Conservation (phyloP, 2,888 invertebrate species). For the Cosmorhoe ocellata region DNA sequence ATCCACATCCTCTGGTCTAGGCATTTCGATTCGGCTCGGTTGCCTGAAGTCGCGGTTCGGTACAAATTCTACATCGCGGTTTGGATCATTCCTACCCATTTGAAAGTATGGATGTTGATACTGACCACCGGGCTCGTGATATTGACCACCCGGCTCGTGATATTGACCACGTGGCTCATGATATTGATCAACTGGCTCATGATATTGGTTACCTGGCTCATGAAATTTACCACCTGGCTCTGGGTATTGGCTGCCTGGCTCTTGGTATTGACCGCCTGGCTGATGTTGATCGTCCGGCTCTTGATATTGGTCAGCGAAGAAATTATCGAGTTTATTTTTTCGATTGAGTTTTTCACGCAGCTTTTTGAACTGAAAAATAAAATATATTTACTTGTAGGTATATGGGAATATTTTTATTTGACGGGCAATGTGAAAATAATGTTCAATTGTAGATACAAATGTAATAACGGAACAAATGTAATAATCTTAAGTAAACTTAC, state of each 20-base stretch:
- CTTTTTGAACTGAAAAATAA: constrained; percentile 42
- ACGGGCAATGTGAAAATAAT: too few relatives aligned
- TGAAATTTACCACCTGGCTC: constrained; percentile 32
- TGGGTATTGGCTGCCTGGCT: constrained; percentile 30
- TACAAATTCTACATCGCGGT: background rate
- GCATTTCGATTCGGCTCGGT: constrained; percentile 5
- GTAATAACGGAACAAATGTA: too few relatives aligned
- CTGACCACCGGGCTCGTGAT: constrained; percentile 30
- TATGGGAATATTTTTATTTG: too few relatives aligned
- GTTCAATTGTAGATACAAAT: too few relatives aligned
- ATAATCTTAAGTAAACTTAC: too few relatives aligned
- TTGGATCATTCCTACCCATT: constrained; percentile 20
- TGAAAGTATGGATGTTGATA: constrained; percentile 32
- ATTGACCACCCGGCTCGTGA: constrained; percentile 28
- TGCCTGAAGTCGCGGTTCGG: background rate
- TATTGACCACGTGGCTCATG: constrained; percentile 30
- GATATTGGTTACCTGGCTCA: constrained; percentile 30
- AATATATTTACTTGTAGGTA: background rate
- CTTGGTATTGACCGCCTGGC: constrained; percentile 29
- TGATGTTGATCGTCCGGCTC: constrained; percentile 32
- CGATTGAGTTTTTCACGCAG: constrained; percentile 41
- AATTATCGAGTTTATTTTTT: constrained; percentile 36
- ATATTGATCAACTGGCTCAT: constrained; percentile 31
- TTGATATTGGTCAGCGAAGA: constrained; percentile 31
- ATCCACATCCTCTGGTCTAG: constrained; percentile 49